Evolutionary conservation across 2,888 invertebrate genomes (phyloP), one percentile per base, ranked within the genome.

Genomic region (Spatulosminthurus flaviceps): DNA sequence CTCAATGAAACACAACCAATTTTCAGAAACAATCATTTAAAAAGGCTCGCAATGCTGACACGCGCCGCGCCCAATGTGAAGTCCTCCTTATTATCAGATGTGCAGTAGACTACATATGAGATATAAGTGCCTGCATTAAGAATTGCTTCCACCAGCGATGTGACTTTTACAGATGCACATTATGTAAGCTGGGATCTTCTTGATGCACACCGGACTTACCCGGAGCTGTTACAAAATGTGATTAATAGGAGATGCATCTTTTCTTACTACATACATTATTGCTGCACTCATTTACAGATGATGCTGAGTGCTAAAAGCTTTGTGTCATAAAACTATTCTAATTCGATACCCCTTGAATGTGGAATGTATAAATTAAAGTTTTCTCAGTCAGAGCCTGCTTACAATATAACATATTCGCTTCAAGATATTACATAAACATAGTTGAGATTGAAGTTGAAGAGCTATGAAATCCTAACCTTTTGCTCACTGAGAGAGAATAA

Each of bases 31-130:
- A 11, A 51, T 51, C 51, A n/a, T 13, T 51, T 51, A 26, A 26
- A 67, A 24, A 26, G 28, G 16, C 13, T 67, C 19, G 24, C 1
- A 26, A 67, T 67, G 16, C 1, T 28, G 67, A 67, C 67, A 67
- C 67, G 67, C 67, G 67, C 67, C 67, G 67, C 67, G 28, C 67
- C 67, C 67, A 67, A 9, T 51, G 51, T 51, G 51, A 51, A 51
- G 51, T 51, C 16, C 51, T 51, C 51, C n/a, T 51, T 19, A 51
- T 51, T 51, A 51, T 51, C 16, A 9, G 9, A 34, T 34, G 34
- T 7, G n/a, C n/a, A n/a, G n/a, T n/a, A n/a, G n/a, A n/a, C n/a
- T n/a, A n/a, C n/a, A n/a, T n/a, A n/a, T n/a, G n/a, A n/a, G n/a
- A n/a, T n/a, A 34, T 7, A 34, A 9, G 34, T 34, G 9, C 34